These are phyloP conservation scores for Regulus satrapa DNA, from an alignment of 2,113 vertebrate genomes.

Conservation along the genomic window DNA sequence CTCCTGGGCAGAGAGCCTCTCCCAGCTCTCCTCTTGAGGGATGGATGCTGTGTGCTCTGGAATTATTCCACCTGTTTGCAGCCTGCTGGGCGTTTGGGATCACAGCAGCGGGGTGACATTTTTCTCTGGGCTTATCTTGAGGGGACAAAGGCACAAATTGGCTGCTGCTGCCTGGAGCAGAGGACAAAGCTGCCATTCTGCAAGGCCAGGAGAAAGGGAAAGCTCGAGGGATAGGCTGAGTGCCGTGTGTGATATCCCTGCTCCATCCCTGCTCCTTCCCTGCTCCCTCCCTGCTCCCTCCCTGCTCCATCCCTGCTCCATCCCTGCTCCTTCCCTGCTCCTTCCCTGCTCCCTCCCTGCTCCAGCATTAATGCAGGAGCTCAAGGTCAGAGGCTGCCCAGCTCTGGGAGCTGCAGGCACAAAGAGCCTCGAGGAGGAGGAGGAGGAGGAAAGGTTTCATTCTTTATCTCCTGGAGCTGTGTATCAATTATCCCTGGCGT, in stretches of 20 bases:
- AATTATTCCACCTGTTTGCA: neutral
- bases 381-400: conserved; percentile 1
- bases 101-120: neutral
- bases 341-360: neutral
- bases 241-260: neutral
- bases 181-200: conserved; percentile 24
- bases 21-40: neutral
- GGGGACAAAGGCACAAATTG: neutral
- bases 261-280: neutral
- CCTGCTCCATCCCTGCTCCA: neutral
- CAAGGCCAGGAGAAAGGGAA: neutral
- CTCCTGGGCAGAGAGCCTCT: neutral
- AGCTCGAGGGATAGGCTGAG: neutral
- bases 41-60: neutral
- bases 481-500: neutral
- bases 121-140: conserved; percentile 8
- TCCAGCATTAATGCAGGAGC: neutral
- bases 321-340: neutral
- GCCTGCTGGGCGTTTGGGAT: neutral
- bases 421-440: neutral
- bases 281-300: neutral
- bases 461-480: neutral
- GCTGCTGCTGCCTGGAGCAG: neutral
- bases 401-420: neutral
- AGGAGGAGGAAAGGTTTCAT: neutral